Evolutionary conservation across 2,113 vertebrate species (phyloP), one percentile per base, ranked within the genome.

Genomic region (Sisor rabdophorus): DNA sequence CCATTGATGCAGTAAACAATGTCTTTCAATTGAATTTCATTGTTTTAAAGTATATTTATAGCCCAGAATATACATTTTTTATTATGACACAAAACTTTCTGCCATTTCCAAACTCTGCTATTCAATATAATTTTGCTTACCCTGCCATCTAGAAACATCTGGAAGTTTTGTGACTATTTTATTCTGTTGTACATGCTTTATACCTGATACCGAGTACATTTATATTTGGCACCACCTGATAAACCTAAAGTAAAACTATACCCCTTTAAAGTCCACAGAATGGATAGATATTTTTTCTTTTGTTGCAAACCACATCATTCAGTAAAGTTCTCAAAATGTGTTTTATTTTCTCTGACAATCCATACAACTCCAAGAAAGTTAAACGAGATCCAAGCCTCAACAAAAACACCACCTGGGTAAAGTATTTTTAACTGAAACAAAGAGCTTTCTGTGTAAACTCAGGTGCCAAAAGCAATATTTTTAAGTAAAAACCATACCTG

Each of bases 401-500:
- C 60, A 79, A 73, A 82, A 88, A 81, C 61, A 61, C 63, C 61
- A 48, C 73, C 78, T 83, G 79, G 60, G 81, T 74, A 65, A 84
- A 80, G 69, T 54, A 77, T 80, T 80, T 80, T 69, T 80, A 44
- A 82, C 40, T 20, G 61, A 86, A 54, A 90, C 89, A 90, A 89
- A 89, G 86, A 85, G 56, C 79, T 78, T 76, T 87, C 84, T 89
- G 84, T 88, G 79, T 52, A 32, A 50, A 11, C 76, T 48, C 54
- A 6, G 54, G 83, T 78, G 82, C 88, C 89, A 91, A 85, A 78
- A 64, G 87, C 83, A 87, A 84, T 83, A 86, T 79, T 85, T 84
- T 64, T 54, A 80, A 47, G 75, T 83, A 85, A 83, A 88, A 77
- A 85, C 83, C 80, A 72, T 86, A 90, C 87, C 88, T 89, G 86